Evolutionary conservation across 1,140 invertebrate species (phyloP).

Genomic region (Apis laboriosa): DNA sequence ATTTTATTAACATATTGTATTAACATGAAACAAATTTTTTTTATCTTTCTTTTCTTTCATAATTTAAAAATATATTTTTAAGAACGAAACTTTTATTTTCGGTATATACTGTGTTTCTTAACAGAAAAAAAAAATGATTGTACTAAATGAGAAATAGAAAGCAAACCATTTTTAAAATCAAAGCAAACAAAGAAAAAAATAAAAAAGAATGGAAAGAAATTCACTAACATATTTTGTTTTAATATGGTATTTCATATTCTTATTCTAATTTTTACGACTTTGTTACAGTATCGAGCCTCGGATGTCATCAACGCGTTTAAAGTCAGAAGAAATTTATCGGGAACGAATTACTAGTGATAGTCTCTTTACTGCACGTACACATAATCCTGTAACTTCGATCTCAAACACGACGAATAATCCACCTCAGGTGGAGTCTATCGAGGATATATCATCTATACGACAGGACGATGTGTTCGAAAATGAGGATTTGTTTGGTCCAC

Average conservation of each 20-base stretch:
- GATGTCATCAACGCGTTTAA: slow-evolving; percentile 68
- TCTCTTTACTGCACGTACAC: slow-evolving; percentile 54
- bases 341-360: slow-evolving; percentile 70
- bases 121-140: neutral
- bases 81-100: neutral
- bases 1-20: too few species aligned
- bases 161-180: neutral
- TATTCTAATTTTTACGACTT: neutral
- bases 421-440: neutral
- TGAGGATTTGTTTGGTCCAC: slow-evolving; percentile 74
- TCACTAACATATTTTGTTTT: too few species aligned
- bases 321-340: slow-evolving; percentile 71
- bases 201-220: neutral
- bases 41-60: neutral
- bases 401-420: slow-evolving; percentile 42
- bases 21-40: neutral
- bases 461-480: slow-evolving; percentile 65
- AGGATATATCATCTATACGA: neutral
- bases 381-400: slow-evolving; percentile 1
- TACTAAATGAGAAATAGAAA: neutral
- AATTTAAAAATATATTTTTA: neutral
- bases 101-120: neutral
- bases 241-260: neutral
- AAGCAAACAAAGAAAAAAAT: neutral
- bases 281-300: slow-evolving; percentile 60